A percentile compares a stretch with the other conserved stretches of the same genome.
phyloP scores from a whole-genome alignment of 2,797 vertebrate species.

The Austrolebias charrua region DNA sequence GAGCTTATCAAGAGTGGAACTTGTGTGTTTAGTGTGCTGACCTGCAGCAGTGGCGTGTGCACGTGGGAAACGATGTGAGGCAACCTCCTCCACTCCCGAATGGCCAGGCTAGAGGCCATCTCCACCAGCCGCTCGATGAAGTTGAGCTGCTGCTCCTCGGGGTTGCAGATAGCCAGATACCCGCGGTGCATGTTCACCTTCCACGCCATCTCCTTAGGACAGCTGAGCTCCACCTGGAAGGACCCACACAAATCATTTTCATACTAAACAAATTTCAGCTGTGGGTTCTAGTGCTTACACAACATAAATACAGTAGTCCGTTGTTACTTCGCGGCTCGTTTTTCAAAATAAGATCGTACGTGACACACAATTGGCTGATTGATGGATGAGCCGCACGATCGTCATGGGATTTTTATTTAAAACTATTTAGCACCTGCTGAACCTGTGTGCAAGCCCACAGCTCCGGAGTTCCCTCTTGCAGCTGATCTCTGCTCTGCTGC shows the following conservation, averaged over 20 bases:
- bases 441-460: too few relatives aligned
- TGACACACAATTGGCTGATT: too few relatives aligned
- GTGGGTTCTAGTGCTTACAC: too few relatives aligned
- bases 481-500: too few relatives aligned
- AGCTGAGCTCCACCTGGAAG: constrained; percentile 92
- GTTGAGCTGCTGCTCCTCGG: constrained; percentile 97
- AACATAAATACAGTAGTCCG: too few relatives aligned
- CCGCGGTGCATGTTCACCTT: constrained; percentile 99
- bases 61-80: constrained; percentile 97
- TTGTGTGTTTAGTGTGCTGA: constrained; percentile 46
- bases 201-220: constrained; percentile 98
- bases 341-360: too few relatives aligned
- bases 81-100: constrained; percentile 94
- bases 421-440: too few relatives aligned
- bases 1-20: neutral
- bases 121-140: constrained; percentile 97
- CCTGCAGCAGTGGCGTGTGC: constrained; percentile 97
- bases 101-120: constrained; percentile 96
- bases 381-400: too few relatives aligned
- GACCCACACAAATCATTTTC: neutral
- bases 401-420: too few relatives aligned
- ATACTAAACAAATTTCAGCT: neutral
- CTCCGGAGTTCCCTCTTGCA: too few relatives aligned
- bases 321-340: too few relatives aligned
- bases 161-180: constrained; percentile 97